phyloP scores from a whole-genome alignment of 2,888 invertebrate genomes.

The Auanema sp. region DNA sequence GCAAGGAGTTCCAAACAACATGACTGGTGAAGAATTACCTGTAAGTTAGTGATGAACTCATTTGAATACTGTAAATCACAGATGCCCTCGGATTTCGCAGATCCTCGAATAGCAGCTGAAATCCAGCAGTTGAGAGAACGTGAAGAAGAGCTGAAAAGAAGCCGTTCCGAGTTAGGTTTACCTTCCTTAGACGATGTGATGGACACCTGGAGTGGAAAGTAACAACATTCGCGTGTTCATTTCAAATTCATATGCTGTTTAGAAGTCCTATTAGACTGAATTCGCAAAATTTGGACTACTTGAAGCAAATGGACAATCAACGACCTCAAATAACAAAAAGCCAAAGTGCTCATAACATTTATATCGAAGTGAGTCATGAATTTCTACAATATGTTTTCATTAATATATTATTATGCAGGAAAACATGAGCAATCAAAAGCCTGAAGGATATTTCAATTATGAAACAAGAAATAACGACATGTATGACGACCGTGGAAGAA shows the following conservation, averaged over 20 bases:
- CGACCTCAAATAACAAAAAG: conserved; percentile 27
- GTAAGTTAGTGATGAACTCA: background rate
- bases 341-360: conserved; percentile 35
- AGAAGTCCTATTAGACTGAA: background rate
- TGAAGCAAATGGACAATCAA: conserved; percentile 13
- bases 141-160: conserved; percentile 68
- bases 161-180: conserved; percentile 51
- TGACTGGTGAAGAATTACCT: background rate
- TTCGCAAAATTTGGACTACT: conserved; percentile 12
- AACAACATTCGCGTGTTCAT: conserved; percentile 8
- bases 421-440: background rate
- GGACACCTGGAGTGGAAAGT: conserved; percentile 26
- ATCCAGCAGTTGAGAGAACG: conserved; percentile 67
- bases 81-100: conserved; percentile 39
- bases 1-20: conserved; percentile 31
- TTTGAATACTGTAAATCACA: background rate
- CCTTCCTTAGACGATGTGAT: conserved; percentile 36
- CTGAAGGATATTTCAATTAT: conserved; percentile 4
- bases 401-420: no score
- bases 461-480: conserved; percentile 6
- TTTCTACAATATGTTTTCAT: no score
- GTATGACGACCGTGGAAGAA: background rate
- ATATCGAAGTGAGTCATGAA: conserved; percentile 12
- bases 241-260: conserved; percentile 3
- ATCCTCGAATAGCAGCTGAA: conserved; percentile 64